Evolutionary conservation across 2,113 vertebrate genomes (phyloP).

Genomic region (Eidolon helvum): DNA sequence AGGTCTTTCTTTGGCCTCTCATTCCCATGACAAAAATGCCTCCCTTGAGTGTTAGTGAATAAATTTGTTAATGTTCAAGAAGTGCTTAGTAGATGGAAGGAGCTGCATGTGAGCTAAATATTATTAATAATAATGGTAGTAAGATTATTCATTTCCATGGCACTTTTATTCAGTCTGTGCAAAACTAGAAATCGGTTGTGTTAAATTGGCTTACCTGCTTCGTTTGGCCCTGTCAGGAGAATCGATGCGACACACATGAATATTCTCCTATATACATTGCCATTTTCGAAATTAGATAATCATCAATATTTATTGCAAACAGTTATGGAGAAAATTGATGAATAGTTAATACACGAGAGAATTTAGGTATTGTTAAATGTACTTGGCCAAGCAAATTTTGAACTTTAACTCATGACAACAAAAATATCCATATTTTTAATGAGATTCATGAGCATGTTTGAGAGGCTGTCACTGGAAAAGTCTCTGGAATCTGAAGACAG

Average conservation of each 20-base stretch:
- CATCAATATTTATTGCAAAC: slow-evolving; percentile 71
- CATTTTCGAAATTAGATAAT: slow-evolving; percentile 59
- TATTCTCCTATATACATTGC: slow-evolving; percentile 51
- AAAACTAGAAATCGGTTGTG: slow-evolving; percentile 65
- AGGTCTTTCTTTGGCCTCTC: neutral
- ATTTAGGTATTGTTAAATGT: slow-evolving; percentile 68
- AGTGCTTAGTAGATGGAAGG: slow-evolving; percentile 63
- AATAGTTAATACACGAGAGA: slow-evolving; percentile 60
- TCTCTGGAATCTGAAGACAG: neutral
- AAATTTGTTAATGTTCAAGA: slow-evolving; percentile 63
- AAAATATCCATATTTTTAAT: slow-evolving; percentile 71
- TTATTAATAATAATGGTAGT: slow-evolving; percentile 70
- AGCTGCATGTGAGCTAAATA: slow-evolving; percentile 52
- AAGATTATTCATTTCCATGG: slow-evolving; percentile 67
- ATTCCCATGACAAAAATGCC: slow-evolving; percentile 5
- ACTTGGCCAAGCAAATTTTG: slow-evolving; percentile 55
- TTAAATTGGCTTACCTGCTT: slow-evolving; percentile 70
- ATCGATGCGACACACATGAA: slow-evolving; percentile 67
- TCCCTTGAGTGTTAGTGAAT: slow-evolving; percentile 49
- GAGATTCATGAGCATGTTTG: slow-evolving; percentile 23
- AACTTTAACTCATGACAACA: slow-evolving; percentile 34
- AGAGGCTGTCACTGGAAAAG: slow-evolving; percentile 16
- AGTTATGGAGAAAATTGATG: slow-evolving; percentile 59
- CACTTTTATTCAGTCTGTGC: slow-evolving; percentile 47
- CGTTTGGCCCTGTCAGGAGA: slow-evolving; percentile 73